Percentiles rank a stretch among this genome's conserved stretches.
These are phyloP conservation scores for Oreortyx pictus DNA, from an alignment of 2,797 vertebrate species.

Conservation along the genomic window DNA sequence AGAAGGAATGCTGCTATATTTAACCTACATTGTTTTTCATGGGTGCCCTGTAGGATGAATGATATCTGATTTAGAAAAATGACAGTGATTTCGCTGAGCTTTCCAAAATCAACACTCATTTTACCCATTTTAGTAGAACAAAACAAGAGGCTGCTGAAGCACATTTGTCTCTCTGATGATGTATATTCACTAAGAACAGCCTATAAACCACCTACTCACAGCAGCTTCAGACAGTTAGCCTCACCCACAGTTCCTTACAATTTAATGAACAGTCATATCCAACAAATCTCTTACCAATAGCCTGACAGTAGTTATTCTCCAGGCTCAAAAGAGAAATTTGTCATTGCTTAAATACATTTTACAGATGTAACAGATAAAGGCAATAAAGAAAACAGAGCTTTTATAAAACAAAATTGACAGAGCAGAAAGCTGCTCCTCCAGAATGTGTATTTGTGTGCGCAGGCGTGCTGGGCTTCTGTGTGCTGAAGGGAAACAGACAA, in stretches of 20 bases:
- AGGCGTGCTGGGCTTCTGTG: neutral
- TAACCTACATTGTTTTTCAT: slow-evolving; percentile 51
- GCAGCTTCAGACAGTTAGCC: slow-evolving; percentile 49
- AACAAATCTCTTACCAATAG: slow-evolving; percentile 78
- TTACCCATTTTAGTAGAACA: slow-evolving; percentile 63
- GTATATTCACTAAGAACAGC: slow-evolving; percentile 77
- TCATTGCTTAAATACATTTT: slow-evolving; percentile 80
- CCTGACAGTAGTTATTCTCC: slow-evolving; percentile 44
- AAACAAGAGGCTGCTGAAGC: slow-evolving; percentile 62
- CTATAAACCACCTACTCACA: slow-evolving; percentile 65
- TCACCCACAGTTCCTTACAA: slow-evolving; percentile 59
- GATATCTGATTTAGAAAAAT: slow-evolving; percentile 52
- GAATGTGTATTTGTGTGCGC: neutral
- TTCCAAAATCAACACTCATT: slow-evolving; percentile 68
- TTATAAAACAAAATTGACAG: slow-evolving; percentile 74
- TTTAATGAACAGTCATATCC: slow-evolving; percentile 74
- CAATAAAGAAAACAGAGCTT: slow-evolving; percentile 77
- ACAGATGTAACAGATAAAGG: slow-evolving; percentile 76
- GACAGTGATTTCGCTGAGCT: slow-evolving; percentile 53
- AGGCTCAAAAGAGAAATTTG: slow-evolving; percentile 73
- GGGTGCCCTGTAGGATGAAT: slow-evolving; percentile 45
- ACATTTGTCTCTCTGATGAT: slow-evolving; percentile 70
- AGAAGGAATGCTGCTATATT: slow-evolving; percentile 60
- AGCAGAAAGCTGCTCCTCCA: slow-evolving; percentile 74
- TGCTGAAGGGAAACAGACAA: slow-evolving; percentile 61